A percentile compares a stretch with the other conserved stretches of the same genome.
Evolutionary conservation across 2,888 invertebrate species (phyloP).

Genomic region (Sarcophaga variegata): DNA sequence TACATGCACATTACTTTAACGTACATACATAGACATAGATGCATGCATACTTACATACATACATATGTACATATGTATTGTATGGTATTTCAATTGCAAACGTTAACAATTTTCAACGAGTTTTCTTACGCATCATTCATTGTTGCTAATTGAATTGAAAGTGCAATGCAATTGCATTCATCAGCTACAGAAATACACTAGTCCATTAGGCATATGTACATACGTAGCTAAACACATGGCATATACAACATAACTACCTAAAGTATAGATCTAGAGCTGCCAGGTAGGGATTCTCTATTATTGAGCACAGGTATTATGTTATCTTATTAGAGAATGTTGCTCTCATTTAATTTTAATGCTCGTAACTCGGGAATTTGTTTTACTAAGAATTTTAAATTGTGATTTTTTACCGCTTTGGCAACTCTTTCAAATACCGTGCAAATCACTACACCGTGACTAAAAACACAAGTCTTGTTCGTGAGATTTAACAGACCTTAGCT

Average conservation of each 20-base stretch:
- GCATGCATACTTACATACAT: background rate
- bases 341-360: too few relatives aligned
- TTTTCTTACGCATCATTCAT: constrained; percentile 49
- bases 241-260: background rate
- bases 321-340: too few relatives aligned
- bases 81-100: constrained; percentile 35
- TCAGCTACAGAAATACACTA: constrained; percentile 8
- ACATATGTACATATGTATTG: background rate
- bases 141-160: constrained; percentile 58
- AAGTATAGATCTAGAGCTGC: background rate
- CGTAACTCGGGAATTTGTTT: too few relatives aligned
- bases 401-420: too few relatives aligned
- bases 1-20: background rate
- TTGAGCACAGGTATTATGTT: too few relatives aligned
- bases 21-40: background rate
- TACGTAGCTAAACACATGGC: background rate
- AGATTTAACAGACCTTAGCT: too few relatives aligned
- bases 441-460: too few relatives aligned
- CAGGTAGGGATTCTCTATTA: too few relatives aligned
- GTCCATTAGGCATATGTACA: background rate
- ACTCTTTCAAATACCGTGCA: too few relatives aligned
- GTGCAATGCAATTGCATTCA: constrained; percentile 50
- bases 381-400: too few relatives aligned
- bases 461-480: too few relatives aligned
- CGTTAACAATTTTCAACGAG: constrained; percentile 38